phyloP scores from a whole-genome alignment of 2,797 vertebrate genomes.

The Propithecus perrieri region DNA sequence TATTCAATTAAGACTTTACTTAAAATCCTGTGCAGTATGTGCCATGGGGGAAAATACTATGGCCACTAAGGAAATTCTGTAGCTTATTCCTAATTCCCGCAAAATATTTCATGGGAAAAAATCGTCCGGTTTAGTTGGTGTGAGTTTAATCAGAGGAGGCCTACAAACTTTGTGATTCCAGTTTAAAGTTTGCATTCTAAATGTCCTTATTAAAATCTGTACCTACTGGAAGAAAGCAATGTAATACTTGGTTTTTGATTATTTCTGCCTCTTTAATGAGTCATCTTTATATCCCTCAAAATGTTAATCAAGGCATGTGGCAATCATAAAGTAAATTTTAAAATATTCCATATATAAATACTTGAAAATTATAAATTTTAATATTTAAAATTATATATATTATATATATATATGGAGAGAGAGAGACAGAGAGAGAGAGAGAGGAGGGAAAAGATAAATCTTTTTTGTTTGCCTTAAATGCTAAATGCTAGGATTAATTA shows the following conservation, averaged over 20 bases:
- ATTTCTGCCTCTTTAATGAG: not conserved
- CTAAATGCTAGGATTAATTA: not conserved
- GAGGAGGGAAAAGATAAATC: not conserved
- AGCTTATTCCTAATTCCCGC: not conserved
- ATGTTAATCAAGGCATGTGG: not conserved
- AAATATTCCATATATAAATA: not conserved
- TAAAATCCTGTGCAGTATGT: not conserved
- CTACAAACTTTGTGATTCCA: not conserved
- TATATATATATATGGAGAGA: not conserved
- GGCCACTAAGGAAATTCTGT: not conserved
- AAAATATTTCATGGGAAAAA: not conserved
- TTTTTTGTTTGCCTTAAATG: not conserved
- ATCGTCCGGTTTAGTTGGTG: not conserved
- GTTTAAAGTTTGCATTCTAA: not conserved
- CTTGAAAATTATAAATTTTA: not conserved
- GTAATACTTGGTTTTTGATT: not conserved
- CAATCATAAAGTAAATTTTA: not conserved
- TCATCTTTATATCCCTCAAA: not conserved
- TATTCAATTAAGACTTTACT: not conserved
- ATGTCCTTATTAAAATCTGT: not conserved
- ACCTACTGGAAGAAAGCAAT: not conserved
- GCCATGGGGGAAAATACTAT: not conserved
- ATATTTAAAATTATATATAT: not conserved
- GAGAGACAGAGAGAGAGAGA: not conserved
- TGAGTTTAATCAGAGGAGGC: not conserved